Evolutionary conservation across 2,888 invertebrate genomes (phyloP), one percentile per base, ranked within the genome.

Genomic region (Catocala nupta): DNA sequence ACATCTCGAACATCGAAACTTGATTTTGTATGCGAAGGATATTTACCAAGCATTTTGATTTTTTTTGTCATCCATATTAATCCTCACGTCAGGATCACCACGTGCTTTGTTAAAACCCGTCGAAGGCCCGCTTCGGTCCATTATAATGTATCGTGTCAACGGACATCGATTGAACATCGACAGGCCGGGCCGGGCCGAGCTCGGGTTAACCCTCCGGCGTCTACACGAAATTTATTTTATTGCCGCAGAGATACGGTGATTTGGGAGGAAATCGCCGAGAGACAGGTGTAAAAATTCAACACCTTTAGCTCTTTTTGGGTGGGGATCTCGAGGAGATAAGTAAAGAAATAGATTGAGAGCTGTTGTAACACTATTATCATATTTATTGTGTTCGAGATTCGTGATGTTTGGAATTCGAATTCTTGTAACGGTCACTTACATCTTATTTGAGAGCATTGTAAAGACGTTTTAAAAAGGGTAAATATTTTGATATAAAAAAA

Each of bases 71-170:
- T 90, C 88, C 88, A 88, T 91, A 92, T 93, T 93, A 93, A 93
- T 93, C 93, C 92, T 88, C 90, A 89, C 88, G 93, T 93, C 93
- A 92, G 88, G 90, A 92, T 88, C 90, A 90, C 92, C 91, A 91
- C 92, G 91, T 92, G 92, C 92, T 92, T 93, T 92, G 92, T 93
- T 91, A 88, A 90, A 91, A 89, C 90, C 90, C 88, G 91, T 91
- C 90, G 92, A 90, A 89, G 86, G 79, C 85, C 81, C 83, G 87
- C 85, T 87, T 77, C 86, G 87, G 88, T 84, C 93, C 93, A 91
- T 93, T 93, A 91, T 93, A 93, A 93, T 91, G 92, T 91, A 90
- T 92, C 91, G 92, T 93, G 94, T 93, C 93, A 93, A 90, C 92
- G 92, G 87, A 92, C 93, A 93, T 90, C 91, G 92, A 92, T 90